Conservation (phyloP, 1,140 invertebrate genomes). For the Thrips palmi region DNA sequence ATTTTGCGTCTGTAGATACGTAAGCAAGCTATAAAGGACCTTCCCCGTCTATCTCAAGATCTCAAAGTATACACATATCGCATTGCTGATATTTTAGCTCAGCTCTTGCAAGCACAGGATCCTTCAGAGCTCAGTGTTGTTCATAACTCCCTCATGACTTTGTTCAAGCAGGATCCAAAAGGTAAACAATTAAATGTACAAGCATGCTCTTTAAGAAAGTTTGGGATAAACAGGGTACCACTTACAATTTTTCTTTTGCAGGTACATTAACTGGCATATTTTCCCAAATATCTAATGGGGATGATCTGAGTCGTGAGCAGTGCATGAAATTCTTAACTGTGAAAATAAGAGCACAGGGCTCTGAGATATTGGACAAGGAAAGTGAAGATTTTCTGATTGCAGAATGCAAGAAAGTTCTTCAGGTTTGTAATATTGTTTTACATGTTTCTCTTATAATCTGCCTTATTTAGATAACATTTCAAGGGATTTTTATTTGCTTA, state of each 20-base stretch:
- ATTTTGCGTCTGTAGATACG: slow-evolving; percentile 46
- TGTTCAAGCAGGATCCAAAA: slow-evolving; percentile 42
- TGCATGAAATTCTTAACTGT: slow-evolving; percentile 73
- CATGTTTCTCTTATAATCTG: background rate
- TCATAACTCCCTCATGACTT: slow-evolving; percentile 43
- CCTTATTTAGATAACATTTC: slow-evolving; percentile 5
- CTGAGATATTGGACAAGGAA: slow-evolving; percentile 64
- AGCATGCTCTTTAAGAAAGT: background rate
- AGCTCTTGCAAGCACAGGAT: slow-evolving; percentile 76
- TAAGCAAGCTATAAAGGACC: slow-evolving; percentile 88
- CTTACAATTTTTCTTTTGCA: slow-evolving; percentile 18
- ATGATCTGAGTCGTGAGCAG: slow-evolving; percentile 62
- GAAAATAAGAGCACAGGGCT: slow-evolving; percentile 62
- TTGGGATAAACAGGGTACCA: background rate
- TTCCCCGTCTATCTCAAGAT: slow-evolving; percentile 73
- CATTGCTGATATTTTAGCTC: slow-evolving; percentile 82
- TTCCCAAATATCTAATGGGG: slow-evolving; percentile 62
- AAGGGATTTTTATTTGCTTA: slow-evolving; percentile 22
- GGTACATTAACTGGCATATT: slow-evolving; percentile 70
- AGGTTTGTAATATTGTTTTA: slow-evolving; percentile 27
- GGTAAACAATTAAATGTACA: slow-evolving; percentile 20
- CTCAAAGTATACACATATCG: slow-evolving; percentile 63
- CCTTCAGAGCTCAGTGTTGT: slow-evolving; percentile 58
- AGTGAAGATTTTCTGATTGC: slow-evolving; percentile 68
- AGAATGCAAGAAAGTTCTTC: slow-evolving; percentile 73